A percentile compares a stretch with the other conserved stretches of the same genome.
Evolutionary conservation across 2,888 invertebrate genomes (phyloP).

Genomic region (Coleophora deauratella): DNA sequence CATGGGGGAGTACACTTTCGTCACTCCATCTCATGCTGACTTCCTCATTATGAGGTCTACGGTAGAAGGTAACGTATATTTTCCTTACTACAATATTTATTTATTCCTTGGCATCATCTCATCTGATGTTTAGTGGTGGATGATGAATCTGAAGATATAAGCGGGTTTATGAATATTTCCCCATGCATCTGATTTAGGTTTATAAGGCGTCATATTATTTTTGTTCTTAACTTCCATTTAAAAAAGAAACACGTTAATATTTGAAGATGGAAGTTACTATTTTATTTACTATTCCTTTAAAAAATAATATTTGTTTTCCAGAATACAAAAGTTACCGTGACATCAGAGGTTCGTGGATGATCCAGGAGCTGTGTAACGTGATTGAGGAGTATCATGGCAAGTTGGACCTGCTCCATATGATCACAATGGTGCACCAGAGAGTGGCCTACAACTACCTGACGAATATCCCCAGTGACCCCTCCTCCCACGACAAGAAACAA

Average conservation of each 20-base stretch:
- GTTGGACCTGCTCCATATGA: slow-evolving; percentile 40
- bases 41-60: slow-evolving; percentile 42
- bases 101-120: no score
- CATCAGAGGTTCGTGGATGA: slow-evolving; percentile 41
- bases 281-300: no score
- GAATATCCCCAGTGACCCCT: slow-evolving; percentile 22
- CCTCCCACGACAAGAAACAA: slow-evolving; percentile 38
- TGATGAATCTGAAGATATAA: no score
- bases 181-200: no score
- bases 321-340: slow-evolving; percentile 43
- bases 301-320: slow-evolving; percentile 17
- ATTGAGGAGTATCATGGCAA: slow-evolving; percentile 25
- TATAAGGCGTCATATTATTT: no score
- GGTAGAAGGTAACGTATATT: slow-evolving; percentile 53
- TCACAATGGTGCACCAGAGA: slow-evolving; percentile 33
- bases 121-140: no score
- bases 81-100: no score
- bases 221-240: no score
- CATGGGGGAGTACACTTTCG: slow-evolving; percentile 17
- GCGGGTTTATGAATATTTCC: no score
- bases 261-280: no score
- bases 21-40: slow-evolving; percentile 45
- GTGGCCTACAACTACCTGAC: slow-evolving; percentile 35
- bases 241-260: no score
- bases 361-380: slow-evolving; percentile 44